Base-by-base conservation (phyloP, 2,113 vertebrate genomes). In the Gymnarchus niloticus region DNA sequence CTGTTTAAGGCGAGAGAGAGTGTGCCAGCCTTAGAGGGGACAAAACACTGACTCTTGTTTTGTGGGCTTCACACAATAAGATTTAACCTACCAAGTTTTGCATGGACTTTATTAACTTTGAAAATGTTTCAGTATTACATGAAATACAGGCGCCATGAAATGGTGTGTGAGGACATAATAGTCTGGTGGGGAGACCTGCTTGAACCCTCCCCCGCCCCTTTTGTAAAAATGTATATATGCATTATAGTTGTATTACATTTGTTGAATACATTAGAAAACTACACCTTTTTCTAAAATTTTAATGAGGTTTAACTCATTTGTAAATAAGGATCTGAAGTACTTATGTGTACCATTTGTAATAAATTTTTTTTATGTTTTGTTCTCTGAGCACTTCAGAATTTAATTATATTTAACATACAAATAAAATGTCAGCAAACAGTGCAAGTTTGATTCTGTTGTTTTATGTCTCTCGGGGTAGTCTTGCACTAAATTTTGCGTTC, bases 361-460 rank as follows among this genome's bases (percentile, higher is more conserved):
- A 88, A 91, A 90, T 89, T 52, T 25, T 57, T 93, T 94, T 94
- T 88, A 93, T 93, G 89, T 89, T 83, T 87, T 83, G 89, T 90
- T 86, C 90, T 93, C 91, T 91, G 89, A 93, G 93, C 92, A 93
- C 93, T 93, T 93, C 85, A 86, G 85, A 89, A 90, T 48, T 87
- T 91, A 91, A 93, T 86, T 88, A 85, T 83, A 83, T 83, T 83
- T 83, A 83, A 83, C 57, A 44, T 59, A 49, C 51, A 19, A 92
- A 92, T 89, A 93, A 92, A 92, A 88, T 54, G 83, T 91, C 89
- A 86, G 82, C 87, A 88, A 90, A 86, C 80, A 48, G 82, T 56
- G 19, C 54, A 82, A 37, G 49, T 8, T n/a, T 83, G 56, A 59
- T 59, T 37, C 37, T 59, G 33, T 44, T 41, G 23, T 44, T 57